Evolutionary conservation across 2,888 invertebrate species (phyloP), one percentile per base, ranked within the genome.

Genomic region (Unio pictorum): DNA sequence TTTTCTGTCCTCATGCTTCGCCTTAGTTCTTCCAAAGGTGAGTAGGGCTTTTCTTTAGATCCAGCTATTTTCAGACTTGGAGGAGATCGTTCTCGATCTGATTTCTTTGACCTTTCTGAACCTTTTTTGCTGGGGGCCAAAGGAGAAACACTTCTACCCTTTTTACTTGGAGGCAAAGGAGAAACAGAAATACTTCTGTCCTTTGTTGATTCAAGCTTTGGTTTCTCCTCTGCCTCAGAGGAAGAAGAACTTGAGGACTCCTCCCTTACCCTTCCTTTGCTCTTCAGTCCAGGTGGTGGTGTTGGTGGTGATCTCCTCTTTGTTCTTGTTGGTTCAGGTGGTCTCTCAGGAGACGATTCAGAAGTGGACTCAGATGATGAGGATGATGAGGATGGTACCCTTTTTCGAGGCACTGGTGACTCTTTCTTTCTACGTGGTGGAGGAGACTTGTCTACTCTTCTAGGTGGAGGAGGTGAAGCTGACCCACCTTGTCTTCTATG

Each of bases 261-360:
- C 26, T 56, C 57, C 18, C 56, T 45, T 45, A 15, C 45, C 45
- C 56, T 62, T 58, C 63, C 30, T 62, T 60, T 45, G n/a, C 62
- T 62, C 57, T 18, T 67, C 58, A 20, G 66, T 23, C 54, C 45
- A 58, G 66, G 66, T 26, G 45, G 45, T 45, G 45, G 45, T 45
- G 45, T 45, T 15, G 45, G 45, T 45, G 45, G 45, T 45, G 45
- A 45, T 45, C 45, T 45, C 45, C 45, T 45, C 45, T 15, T 45
- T 45, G 45, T 45, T 45, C 45, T 45, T 45, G 15, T 15, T 45
- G 45, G 45, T 45, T 45, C 69, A 28, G 72, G 68, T n/a, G 65
- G 67, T 69, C 73, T 69, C 55, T 72, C 72, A 30, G 74, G 74
- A 18, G 76, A 73, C 4, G 78, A 78, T 23, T 71, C 71, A 3